These are phyloP conservation scores for Brachynemurus nebulosus DNA, from an alignment of 2,888 invertebrate genomes.

Conservation along the genomic window DNA sequence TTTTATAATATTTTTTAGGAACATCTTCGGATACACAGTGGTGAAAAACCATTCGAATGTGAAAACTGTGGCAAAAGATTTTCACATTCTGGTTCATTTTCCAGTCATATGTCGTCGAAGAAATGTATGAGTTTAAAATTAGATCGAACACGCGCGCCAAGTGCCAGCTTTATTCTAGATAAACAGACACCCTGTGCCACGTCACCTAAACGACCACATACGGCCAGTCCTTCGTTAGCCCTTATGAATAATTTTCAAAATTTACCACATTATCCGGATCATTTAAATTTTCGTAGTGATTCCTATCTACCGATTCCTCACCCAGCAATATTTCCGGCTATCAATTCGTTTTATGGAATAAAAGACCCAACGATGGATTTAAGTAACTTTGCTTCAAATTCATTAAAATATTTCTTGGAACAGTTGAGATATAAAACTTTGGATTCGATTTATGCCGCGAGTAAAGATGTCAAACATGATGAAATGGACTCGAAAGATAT, in stretches of 20 bases:
- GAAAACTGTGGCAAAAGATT: conserved; percentile 96
- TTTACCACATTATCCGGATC: not conserved
- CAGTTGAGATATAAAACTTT: not conserved
- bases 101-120: conserved; percentile 99
- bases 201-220: conserved; percentile 2
- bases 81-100: conserved; percentile 98
- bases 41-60: conserved; percentile 99
- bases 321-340: conserved; percentile 1
- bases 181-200: conserved; percentile 1
- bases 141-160: conserved; percentile 4
- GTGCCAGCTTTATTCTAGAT: conserved; percentile 3
- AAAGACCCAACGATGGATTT: conserved; percentile 2
- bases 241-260: conserved; percentile 2
- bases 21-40: conserved; percentile 95
- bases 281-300: not conserved
- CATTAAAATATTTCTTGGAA: conserved; percentile 2
- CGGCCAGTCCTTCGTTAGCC: conserved; percentile 27
- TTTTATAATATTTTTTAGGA: conserved; percentile 53
- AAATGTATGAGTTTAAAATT: conserved; percentile 65
- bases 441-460: not conserved
- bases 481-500: not conserved
- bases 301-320: not conserved
- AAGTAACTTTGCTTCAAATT: not conserved
- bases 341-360: not conserved
- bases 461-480: too few relatives aligned